Conservation (phyloP, 2,888 invertebrate genomes). For the Tanypteryx hageni region DNA sequence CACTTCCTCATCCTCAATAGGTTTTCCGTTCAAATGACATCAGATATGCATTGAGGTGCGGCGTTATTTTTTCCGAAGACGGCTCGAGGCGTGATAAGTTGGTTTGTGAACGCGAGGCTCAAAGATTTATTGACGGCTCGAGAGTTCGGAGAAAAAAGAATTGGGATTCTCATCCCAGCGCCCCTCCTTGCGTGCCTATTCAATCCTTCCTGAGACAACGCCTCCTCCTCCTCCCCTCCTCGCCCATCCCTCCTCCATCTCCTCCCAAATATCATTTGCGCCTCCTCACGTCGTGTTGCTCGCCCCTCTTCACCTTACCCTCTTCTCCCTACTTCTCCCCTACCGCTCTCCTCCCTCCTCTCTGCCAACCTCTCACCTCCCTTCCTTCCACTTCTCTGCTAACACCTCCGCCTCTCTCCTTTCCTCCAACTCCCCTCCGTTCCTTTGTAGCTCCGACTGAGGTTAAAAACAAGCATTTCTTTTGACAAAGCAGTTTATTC, state of each 20-base stretch:
- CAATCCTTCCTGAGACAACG: conserved; percentile 15
- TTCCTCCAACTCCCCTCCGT: not conserved
- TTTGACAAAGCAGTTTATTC: too few species aligned
- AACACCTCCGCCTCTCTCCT: too few species aligned
- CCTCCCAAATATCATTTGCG: too few species aligned
- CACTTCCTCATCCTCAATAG: not conserved
- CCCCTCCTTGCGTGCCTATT: not conserved
- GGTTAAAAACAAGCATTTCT: not conserved
- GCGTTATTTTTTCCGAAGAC: not conserved
- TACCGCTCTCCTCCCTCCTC: not conserved
- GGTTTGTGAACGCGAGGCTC: conserved; percentile 41
- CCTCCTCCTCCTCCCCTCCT: not conserved
- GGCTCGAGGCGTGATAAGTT: conserved; percentile 50
- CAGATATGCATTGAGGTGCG: conserved; percentile 29
- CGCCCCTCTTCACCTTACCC: too few species aligned
- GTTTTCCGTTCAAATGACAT: conserved; percentile 36
- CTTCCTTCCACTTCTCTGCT: not conserved
- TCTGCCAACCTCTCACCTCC: not conserved
- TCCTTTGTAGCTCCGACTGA: not conserved
- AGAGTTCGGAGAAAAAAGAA: conserved; percentile 39
- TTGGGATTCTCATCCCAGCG: conserved; percentile 26
- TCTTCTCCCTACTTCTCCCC: not conserved
- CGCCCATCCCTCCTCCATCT: not conserved
- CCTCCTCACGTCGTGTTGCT: too few species aligned
- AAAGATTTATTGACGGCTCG: conserved; percentile 51